Evolutionary conservation across 2,888 invertebrate species (phyloP).

Genomic region (Agrochola litura): DNA sequence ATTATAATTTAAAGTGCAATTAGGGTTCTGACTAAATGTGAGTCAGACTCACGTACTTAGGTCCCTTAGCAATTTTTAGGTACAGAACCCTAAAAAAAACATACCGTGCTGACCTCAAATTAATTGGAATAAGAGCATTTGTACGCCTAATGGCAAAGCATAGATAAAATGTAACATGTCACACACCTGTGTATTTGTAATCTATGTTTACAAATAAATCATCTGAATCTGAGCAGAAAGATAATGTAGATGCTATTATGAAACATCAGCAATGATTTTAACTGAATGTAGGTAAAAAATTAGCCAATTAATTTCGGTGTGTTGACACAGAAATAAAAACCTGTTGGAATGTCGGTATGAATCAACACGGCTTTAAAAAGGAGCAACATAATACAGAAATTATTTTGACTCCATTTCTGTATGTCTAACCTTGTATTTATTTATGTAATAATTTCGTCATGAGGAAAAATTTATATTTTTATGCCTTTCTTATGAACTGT

Average conservation of each 20-base stretch:
- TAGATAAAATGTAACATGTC: too few species aligned
- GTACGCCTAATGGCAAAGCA: too few species aligned
- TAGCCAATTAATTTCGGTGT: background rate
- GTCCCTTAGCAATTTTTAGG: background rate
- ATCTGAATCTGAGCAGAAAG: background rate
- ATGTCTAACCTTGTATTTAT: slow-evolving; percentile 35
- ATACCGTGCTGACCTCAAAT: background rate
- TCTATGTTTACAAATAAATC: too few species aligned
- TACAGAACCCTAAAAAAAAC: background rate
- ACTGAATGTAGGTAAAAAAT: background rate
- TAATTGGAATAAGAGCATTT: background rate
- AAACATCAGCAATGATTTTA: background rate
- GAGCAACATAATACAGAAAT: slow-evolving; percentile 17
- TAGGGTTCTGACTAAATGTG: background rate
- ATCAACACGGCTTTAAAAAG: background rate
- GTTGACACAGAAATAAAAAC: slow-evolving; percentile 23
- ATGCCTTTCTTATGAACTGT: background rate
- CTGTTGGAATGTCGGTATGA: slow-evolving; percentile 19
- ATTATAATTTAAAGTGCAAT: too few species aligned
- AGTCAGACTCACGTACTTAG: background rate
- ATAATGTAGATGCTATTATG: background rate
- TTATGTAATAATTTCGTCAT: slow-evolving; percentile 5
- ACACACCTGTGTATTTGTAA: too few species aligned
- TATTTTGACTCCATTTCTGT: slow-evolving; percentile 7
- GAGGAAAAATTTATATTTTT: slow-evolving; percentile 22